Evolutionary conservation across 2,888 invertebrate genomes (phyloP), one percentile per base, ranked within the genome.

Genomic region (Tenthredo distinguenda): DNA sequence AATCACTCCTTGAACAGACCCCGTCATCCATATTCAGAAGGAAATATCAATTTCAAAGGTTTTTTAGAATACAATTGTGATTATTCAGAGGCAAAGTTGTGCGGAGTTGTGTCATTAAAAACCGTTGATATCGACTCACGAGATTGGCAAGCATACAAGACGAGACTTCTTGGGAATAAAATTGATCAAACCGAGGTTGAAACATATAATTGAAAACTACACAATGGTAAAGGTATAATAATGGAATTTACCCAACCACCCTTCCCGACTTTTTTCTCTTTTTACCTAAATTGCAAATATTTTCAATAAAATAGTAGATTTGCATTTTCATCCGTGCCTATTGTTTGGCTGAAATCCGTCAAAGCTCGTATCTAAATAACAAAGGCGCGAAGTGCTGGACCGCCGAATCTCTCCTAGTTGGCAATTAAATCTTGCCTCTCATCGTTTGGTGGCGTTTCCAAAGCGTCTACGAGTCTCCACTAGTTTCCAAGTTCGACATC

Each of bases 381-480:
- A 55, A 79, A 58, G 34, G 79, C 10, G 18, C 55, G 79, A n/a
- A 79, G 34, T 58, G 37, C 21, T 37, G 79, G 43, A 55, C 10
- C 79, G 79, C 5, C 50, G 50, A 77, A 31, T 77, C 37, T 77
- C 55, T 5, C 77, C 79, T 79, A 55, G 79, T 79, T 55, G 79
- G 79, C 58, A 79, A 79, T 79, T 79, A 79, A 79, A 58, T 79
- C 21, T 79, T 4, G 79, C n/a, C n/a, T 10, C 55, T 55, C 79
- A 15, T 50, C 26, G 76, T 50, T 77, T 77, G 21, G 34, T 31
- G 34, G 34, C 31, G 1, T 79, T 79, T 26, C 18, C 50, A 79
- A 79, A 79, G 55, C 12, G 58, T 55, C 79, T 1, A 55, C 55
- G 55, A 55, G 55, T 26, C 58, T 58, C 55, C 26, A 37, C 58